Percentiles rank a stretch among this genome's conserved stretches.
Conservation (phyloP, 2,113 vertebrate genomes). For the Pachyramphus minor region DNA sequence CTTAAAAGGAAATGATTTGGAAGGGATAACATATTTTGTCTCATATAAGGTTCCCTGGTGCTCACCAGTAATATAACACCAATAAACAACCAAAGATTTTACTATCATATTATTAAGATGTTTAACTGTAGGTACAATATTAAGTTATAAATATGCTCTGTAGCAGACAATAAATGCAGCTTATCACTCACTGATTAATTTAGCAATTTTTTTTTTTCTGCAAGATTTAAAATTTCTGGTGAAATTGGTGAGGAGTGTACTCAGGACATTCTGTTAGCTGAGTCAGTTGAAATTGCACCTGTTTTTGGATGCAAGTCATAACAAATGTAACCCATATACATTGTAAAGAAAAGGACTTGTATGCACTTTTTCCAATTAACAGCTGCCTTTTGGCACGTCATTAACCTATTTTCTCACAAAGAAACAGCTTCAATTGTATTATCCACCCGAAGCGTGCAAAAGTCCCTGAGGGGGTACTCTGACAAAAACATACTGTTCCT, state of each 20-base stretch:
- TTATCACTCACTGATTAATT: neutral
- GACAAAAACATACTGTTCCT: conserved; percentile 61
- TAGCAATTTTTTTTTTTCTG: neutral
- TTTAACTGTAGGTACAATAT: neutral
- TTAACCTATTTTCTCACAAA: conserved; percentile 67
- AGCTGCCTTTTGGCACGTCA: conserved; percentile 63
- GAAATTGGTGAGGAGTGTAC: neutral
- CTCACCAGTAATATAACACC: neutral
- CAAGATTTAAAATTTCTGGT: neutral
- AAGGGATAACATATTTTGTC: neutral
- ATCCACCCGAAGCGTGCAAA: conserved; percentile 45
- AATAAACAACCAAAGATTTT: neutral
- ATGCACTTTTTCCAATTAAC: conserved; percentile 51
- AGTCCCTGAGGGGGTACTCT: conserved; percentile 33
- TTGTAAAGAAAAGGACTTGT: conserved; percentile 23
- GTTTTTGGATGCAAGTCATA: conserved; percentile 35
- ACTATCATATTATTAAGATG: neutral
- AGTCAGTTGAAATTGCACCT: conserved; percentile 53
- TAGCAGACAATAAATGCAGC: neutral
- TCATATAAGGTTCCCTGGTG: neutral
- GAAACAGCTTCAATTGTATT: conserved; percentile 48
- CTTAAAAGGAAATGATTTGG: neutral
- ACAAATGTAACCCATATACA: conserved; percentile 20
- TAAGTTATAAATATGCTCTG: neutral
- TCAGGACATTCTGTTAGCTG: conserved; percentile 30